Evolutionary conservation across 2,113 vertebrate genomes (phyloP).

Genomic region (Anarhynchus alexandrinus): DNA sequence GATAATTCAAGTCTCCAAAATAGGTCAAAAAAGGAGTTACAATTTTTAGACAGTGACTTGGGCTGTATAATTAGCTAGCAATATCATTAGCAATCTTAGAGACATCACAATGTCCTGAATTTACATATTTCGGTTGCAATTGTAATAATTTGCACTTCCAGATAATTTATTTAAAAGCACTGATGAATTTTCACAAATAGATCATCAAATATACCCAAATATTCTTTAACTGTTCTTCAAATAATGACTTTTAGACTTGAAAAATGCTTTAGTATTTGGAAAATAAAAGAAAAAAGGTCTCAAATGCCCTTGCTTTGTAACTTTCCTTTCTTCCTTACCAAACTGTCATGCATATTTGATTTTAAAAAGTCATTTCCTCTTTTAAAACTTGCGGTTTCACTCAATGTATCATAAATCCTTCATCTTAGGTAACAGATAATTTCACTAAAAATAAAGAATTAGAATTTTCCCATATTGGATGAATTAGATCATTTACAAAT

Average conservation of each 20-base stretch:
- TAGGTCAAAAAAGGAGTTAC: background rate
- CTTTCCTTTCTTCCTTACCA: background rate
- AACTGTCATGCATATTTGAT: background rate
- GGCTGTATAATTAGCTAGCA: background rate
- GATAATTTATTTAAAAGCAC: background rate
- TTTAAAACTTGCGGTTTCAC: background rate
- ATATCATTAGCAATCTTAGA: background rate
- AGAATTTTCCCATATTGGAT: background rate
- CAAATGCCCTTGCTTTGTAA: background rate
- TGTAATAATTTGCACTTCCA: background rate
- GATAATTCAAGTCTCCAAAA: background rate
- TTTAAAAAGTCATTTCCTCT: background rate
- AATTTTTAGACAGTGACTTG: background rate
- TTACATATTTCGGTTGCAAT: background rate
- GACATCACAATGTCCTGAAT: background rate
- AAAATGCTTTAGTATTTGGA: background rate
- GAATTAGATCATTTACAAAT: background rate
- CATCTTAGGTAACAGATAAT: background rate
- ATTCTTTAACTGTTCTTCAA: background rate
- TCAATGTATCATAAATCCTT: background rate
- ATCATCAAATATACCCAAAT: background rate
- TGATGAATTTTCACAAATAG: background rate
- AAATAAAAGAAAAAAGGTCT: background rate
- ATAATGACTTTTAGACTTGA: background rate
- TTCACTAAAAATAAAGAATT: background rate